Evolutionary conservation across 2,113 vertebrate species (phyloP).

Genomic region (Oryzias celebensis): DNA sequence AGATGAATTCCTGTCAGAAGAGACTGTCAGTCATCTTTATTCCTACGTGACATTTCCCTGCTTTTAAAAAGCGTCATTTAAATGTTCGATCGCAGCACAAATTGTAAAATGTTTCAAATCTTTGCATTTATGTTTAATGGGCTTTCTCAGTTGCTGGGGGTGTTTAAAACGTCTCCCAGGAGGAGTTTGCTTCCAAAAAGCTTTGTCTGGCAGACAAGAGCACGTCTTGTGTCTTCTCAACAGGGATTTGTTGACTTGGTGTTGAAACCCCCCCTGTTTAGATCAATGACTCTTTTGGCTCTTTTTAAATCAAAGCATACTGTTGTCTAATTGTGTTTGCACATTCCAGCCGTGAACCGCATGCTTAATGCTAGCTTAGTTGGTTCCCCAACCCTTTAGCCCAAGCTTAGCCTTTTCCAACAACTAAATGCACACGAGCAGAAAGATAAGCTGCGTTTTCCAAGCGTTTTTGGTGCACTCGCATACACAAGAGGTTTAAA

Average conservation of each 20-base stretch:
- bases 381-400: conserved; percentile 25
- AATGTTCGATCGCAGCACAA: conserved; percentile 4
- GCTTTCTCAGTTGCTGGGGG: conserved; percentile 13
- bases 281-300: conserved; percentile 64
- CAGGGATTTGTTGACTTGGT: conserved; percentile 71
- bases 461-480: no score
- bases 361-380: conserved; percentile 70
- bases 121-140: conserved; percentile 20
- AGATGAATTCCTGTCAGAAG: conserved; percentile 13
- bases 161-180: conserved; percentile 22
- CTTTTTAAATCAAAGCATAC: conserved; percentile 68
- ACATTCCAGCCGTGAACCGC: conserved; percentile 63
- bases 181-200: conserved; percentile 44
- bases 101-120: conserved; percentile 13
- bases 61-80: conserved; percentile 3
- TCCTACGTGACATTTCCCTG: conserved; percentile 1
- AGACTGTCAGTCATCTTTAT: conserved; percentile 7
- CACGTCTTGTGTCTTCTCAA: conserved; percentile 44
- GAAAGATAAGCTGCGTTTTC: not conserved
- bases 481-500: not conserved
- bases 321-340: conserved; percentile 74
- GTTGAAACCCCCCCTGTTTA: conserved; percentile 60
- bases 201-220: conserved; percentile 67
- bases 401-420: conserved; percentile 14
- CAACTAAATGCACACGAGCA: conserved; percentile 11